Base-by-base conservation (phyloP, 2,797 vertebrate species). In the Valencia hispanica region DNA sequence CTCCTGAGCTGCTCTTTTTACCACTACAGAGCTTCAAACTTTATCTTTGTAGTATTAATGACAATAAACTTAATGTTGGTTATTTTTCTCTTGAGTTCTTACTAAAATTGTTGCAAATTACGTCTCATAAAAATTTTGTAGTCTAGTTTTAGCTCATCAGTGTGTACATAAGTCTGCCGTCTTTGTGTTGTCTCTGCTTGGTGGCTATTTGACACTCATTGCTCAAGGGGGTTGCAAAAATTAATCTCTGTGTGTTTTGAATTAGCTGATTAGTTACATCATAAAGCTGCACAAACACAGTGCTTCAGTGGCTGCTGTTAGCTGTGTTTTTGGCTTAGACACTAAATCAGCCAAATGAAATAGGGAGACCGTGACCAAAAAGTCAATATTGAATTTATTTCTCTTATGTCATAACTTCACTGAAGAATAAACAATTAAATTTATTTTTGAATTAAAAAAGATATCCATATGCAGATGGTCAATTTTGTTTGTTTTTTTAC, bases 201-300 rank as follows among this genome's bases (percentile, higher is more conserved):
- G 79, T 70, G 77, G 79, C 73, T 88, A 89, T 87, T 88, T 76
- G 84, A 87, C 78, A 78, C 34, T 91, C 79, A 80, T 34, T n/a
- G 0, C 20, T 22, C 48, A 41, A n/a, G 73, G 84, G 72, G 78
- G 87, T 86, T 68, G 65, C 70, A 84, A 59, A 63, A 65, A 73
- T 70, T 84, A 81, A 78, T 84, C 82, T 68, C 43, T 43, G 36
- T 70, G 66, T 57, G 73, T 69, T 85, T 87, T 86, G 39, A 57
- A 71, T 61, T 70, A 55, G 68, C 78, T 84, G 82, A 88, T 88
- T 70, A 75, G 77, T 90, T 84, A 83, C 83, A 82, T 78, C 45
- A 75, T 69, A 79, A 87, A 75, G 74, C 83, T 47, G 57, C 57
- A 70, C 71, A 86, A 70, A 79, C 68, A 81, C 70, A 71, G 82